Base-by-base conservation (phyloP, 1,140 invertebrate genomes). In the Heliconius hewitsoni region DNA sequence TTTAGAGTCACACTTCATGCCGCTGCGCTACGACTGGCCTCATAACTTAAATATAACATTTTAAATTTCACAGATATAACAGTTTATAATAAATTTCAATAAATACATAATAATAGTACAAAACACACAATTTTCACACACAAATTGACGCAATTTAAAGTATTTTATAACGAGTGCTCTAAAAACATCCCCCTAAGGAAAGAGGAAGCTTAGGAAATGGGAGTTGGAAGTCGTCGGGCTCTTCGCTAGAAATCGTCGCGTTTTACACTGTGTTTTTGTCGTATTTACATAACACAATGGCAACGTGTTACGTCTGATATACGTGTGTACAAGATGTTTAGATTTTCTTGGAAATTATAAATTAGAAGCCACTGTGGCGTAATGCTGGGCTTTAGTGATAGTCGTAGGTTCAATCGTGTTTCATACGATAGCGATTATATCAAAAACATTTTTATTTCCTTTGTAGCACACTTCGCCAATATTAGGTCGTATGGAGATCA, bases 191-290 rank as follows among this genome's bases (percentile, higher is more conserved):
- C 81, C 60, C 72, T 72, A 71, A 77, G 77, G 75, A 55, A 77
- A 76, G 71, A 79, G 78, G 78, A 82, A 82, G 78, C 66, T 72
- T 50, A 80, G 78, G 81, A 80, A 80, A 80, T 77, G 73, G 55
- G 75, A 75, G 52, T 13, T 72, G 79, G 81, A 82, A 82, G 78
- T 55, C 50, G 76, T 76, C 74, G 52, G 52, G 74, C 76, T 74
- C 37, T 30, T 57, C 42, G 71, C 78, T 55, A 80, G 81, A 73
- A 82, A 82, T 77, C 80, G 72, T 75, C 78, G 66, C 72, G 72
- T 72, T 72, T 71, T 19, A 30, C 57, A 73, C 23, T 72, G 80
- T 81, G 76, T 81, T 81, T 77, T 70, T 73, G 71, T 71, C 76
- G 72, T 73, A 30, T 74, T 77, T 66, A 30, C 60, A 66, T 66